These are phyloP conservation scores for Nycticorax nycticorax DNA, from an alignment of 2,113 vertebrate species.

Conservation along the genomic window DNA sequence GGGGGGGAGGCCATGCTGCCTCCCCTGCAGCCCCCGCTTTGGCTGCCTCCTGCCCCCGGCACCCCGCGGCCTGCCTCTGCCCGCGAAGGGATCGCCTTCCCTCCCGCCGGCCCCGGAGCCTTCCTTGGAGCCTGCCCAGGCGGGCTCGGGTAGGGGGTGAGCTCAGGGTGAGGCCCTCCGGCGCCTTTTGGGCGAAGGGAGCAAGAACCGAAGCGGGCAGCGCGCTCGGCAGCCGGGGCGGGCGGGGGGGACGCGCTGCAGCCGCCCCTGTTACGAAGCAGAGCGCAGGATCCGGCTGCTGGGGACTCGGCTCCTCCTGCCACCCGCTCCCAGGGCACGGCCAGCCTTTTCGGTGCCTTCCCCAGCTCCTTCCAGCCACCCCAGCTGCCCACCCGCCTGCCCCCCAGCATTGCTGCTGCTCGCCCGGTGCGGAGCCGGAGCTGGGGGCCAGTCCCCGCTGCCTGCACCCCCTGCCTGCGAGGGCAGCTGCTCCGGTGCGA, in stretches of 20 bases:
- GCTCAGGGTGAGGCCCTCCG: not conserved
- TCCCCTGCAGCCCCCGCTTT: not conserved
- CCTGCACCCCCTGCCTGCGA: not conserved
- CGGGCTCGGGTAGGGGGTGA: too few relatives aligned
- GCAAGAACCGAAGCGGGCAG: not conserved
- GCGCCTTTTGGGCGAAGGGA: not conserved
- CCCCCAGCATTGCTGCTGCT: not conserved
- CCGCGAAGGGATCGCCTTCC: not conserved
- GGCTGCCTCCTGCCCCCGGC: not conserved
- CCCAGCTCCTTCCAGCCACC: not conserved
- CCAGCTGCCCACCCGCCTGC: fast-evolving
- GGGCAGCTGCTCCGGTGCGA: not conserved
- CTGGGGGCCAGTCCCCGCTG: not conserved
- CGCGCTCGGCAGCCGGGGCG: too few relatives aligned
- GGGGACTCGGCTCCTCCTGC: not conserved
- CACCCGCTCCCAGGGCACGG: not conserved
- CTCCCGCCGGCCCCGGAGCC: not conserved
- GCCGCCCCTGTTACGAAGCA: not conserved
- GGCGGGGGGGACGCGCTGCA: not conserved
- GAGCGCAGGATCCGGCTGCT: not conserved
- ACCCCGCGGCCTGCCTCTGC: not conserved
- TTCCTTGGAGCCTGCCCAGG: not conserved
- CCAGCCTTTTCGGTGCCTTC: not conserved
- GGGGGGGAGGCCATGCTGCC: not conserved
- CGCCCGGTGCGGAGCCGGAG: not conserved